phyloP scores from a whole-genome alignment of 2,888 invertebrate species.

The Trichogramma evanescens region DNA sequence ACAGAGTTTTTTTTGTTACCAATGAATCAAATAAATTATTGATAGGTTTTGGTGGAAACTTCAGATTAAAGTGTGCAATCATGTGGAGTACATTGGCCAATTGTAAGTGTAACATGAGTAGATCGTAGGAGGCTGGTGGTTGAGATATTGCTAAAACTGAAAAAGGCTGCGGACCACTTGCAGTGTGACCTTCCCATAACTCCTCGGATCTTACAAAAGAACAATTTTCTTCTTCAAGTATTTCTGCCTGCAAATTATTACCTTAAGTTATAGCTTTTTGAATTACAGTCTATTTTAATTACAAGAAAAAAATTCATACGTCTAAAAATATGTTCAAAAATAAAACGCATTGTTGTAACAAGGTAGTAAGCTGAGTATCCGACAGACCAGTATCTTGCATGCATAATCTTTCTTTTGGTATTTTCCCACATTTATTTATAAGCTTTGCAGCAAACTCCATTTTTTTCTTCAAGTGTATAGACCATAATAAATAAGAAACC shows the following conservation, averaged over 20 bases:
- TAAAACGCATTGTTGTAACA: constrained; percentile 46
- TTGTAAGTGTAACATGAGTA: constrained; percentile 75
- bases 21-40: constrained; percentile 72
- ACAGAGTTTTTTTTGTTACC: constrained; percentile 39
- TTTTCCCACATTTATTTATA: constrained; percentile 72
- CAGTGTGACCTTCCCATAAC: constrained; percentile 58
- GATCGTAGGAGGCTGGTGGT: constrained; percentile 65
- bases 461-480: constrained; percentile 74
- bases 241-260: constrained; percentile 42
- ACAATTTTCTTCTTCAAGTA: constrained; percentile 45
- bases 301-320: constrained; percentile 46
- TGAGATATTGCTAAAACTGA: constrained; percentile 73
- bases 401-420: constrained; percentile 79
- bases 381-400: constrained; percentile 69
- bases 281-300: constrained; percentile 26
- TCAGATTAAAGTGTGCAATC: constrained; percentile 71
- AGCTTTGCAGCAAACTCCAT: constrained; percentile 71
- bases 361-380: constrained; percentile 51
- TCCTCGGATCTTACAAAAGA: constrained; percentile 54
- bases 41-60: constrained; percentile 60
- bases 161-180: constrained; percentile 56
- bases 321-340: constrained; percentile 56
- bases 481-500: constrained; percentile 80
- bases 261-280: constrained; percentile 5
- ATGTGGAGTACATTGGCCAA: constrained; percentile 70